Evolutionary conservation across 2,797 vertebrate genomes (phyloP), one percentile per base, ranked within the genome.

Genomic region (Poecilia velifera): DNA sequence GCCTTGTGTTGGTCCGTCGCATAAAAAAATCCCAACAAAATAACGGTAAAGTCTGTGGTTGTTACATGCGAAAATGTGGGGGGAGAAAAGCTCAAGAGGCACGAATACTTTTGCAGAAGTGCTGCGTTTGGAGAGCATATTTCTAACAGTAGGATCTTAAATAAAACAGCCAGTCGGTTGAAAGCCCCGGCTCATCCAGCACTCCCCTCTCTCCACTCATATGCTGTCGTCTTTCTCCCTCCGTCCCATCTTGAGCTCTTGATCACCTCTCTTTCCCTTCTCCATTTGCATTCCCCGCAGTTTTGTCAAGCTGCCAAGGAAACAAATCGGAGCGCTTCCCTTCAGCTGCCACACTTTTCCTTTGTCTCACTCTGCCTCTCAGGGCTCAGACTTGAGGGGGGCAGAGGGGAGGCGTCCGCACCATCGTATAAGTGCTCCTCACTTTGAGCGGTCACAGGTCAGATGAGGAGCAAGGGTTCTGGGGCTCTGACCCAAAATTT

Each of bases 291-390:
- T 97, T 98, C 97, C 95, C 90, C 88, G 93, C 95, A 95, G 96
- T 97, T 96, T 98, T 97, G 97, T 96, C 91, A 91, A 93, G 90
- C 94, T 96, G 97, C 97, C 97, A 97, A 97, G 95, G 95, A 96
- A 97, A 95, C 92, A 70, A 97, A 96, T 97, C 96, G 96, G 96
- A 97, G 89, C 85, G 90, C 90, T 86, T 88, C 92, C 88, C 92
- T 91, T 90, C 87, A 87, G 87, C 87, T 78, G 49, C 89, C 86
- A 88, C 90, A 91, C 90, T 92, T 94, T 93, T 92, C 81, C 88
- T 93, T 90, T 93, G 90, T 94, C 83, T 93, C 85, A 10, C 88
- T 85, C 80, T 80, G 85, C 79, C 79, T 87, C 80, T 64, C 71
- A 76, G 76, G 31, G 3, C 87, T 80, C 13, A 16, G 46, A 77